Evolutionary conservation across 2,888 invertebrate species (phyloP).

Genomic region (Tachystola acroxantha): DNA sequence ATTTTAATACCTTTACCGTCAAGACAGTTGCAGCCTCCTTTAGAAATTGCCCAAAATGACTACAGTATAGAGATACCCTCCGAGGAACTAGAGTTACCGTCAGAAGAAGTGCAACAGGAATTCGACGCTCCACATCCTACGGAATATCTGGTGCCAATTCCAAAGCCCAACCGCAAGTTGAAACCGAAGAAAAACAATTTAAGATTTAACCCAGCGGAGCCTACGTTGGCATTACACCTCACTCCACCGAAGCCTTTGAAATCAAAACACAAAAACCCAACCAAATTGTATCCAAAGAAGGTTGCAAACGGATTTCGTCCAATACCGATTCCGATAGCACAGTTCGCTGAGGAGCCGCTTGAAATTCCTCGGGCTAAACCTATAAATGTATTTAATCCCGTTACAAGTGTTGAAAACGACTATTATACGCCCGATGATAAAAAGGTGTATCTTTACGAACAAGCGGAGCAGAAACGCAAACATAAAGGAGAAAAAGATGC

Average conservation of each 20-base stretch:
- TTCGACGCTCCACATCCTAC: slow-evolving; percentile 16
- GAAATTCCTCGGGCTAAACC: slow-evolving; percentile 66
- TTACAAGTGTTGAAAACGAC: slow-evolving; percentile 39
- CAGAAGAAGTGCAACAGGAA: slow-evolving; percentile 46
- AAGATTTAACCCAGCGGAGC: slow-evolving; percentile 39
- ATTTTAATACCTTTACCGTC: slow-evolving; percentile 40
- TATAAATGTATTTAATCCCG: slow-evolving; percentile 52
- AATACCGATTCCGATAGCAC: slow-evolving; percentile 56
- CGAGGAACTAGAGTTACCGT: slow-evolving; percentile 59
- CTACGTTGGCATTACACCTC: slow-evolving; percentile 42
- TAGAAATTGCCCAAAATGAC: slow-evolving; percentile 48
- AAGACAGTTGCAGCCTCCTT: slow-evolving; percentile 50
- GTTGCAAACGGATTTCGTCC: slow-evolving; percentile 69
- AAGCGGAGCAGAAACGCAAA: slow-evolving; percentile 72
- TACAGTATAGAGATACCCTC: slow-evolving; percentile 54
- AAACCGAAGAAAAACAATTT: slow-evolving; percentile 1
- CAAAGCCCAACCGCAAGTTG: neutral
- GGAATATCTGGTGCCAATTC: slow-evolving; percentile 31
- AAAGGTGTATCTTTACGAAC: slow-evolving; percentile 59
- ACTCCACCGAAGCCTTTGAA: slow-evolving; percentile 43
- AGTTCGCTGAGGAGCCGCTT: slow-evolving; percentile 41
- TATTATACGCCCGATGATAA: slow-evolving; percentile 46
- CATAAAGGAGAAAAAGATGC: slow-evolving; percentile 44
- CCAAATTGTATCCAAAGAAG: slow-evolving; percentile 79
- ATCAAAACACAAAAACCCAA: slow-evolving; percentile 59